These are phyloP conservation scores for Tragelaphus buxtoni DNA, from an alignment of 2,113 vertebrate genomes.

Conservation along the genomic window DNA sequence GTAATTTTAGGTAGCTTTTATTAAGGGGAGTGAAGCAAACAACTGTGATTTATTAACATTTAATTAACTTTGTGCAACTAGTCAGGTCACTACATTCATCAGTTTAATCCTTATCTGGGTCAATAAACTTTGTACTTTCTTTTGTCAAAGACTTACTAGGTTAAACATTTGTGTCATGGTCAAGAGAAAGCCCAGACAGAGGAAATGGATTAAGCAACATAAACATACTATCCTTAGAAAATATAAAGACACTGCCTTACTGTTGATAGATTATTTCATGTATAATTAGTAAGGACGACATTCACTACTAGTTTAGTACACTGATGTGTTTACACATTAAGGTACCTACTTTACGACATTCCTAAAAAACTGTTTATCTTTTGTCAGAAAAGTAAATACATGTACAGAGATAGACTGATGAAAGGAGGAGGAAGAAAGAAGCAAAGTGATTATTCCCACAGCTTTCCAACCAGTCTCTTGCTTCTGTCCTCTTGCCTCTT, in stretches of 20 bases:
- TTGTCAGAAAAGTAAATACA: slow-evolving; percentile 7
- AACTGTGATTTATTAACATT: background rate
- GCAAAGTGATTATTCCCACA: background rate
- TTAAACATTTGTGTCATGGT: slow-evolving; percentile 9
- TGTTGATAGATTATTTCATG: background rate
- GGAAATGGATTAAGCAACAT: background rate
- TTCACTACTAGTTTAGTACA: background rate
- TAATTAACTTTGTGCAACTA: slow-evolving; percentile 24
- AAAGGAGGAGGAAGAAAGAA: background rate
- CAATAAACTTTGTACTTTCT: background rate
- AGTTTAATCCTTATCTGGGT: slow-evolving; percentile 13
- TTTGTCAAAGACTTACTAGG: background rate
- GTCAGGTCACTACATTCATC: background rate
- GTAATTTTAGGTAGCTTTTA: background rate
- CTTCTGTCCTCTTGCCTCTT: background rate
- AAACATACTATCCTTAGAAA: background rate
- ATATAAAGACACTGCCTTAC: background rate
- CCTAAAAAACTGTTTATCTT: background rate
- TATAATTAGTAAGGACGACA: background rate
- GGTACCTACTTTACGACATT: slow-evolving; percentile 16
- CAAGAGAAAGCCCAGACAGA: background rate
- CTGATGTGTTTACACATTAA: background rate
- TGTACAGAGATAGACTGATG: background rate
- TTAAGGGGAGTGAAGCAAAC: background rate
- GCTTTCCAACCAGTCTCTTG: background rate